Base-by-base conservation (phyloP, 2,888 invertebrate species). In the Eudasyphora cyanicolor region DNA sequence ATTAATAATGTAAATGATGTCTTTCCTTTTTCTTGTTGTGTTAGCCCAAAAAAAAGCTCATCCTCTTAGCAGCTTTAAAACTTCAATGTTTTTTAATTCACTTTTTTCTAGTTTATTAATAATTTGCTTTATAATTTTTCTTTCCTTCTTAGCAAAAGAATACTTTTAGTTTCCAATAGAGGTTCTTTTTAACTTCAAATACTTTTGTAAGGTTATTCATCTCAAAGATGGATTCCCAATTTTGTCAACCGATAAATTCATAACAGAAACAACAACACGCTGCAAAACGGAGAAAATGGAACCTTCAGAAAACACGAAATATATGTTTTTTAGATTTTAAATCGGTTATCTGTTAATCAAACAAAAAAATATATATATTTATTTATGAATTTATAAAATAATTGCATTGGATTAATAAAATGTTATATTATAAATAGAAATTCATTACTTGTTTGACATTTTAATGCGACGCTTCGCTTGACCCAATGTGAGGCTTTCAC, bases 401-500 rank as follows among this genome's bases (percentile, higher is more conserved):
- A 62, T 64, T 78, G 64, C 74, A 76, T 83, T 67, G 70, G 73
- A 79, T 67, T 51, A 76, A 81, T 81, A 84, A 67, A 81, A 81
- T 81, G 78, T 79, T 84, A 84, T 80, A 83, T 79, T 49, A 38
- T 67, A 57, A 57, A 57, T 57, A 57, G 8, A 57, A 51, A 21
- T 21, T 19, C 85, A 71, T 87, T 85, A 17, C 82, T 85, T 77
- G 91, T 92, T 82, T 96, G 96, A 88, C 96, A 96, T 87, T 96
- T 94, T 62, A 96, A 90, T 0, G 96, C 96, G 0, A 95, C 95
- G 38, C 96, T 96, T 2, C 96, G 92, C 88, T 95, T 94, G 69
- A 96, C 94, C 96, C 96, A 97, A 88, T 96, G 96, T 29, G 94
- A 90, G 35, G 94, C 93, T 0, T 95, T 94, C 84, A 94, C 93